Percentiles rank a stretch among this genome's conserved stretches.
phyloP scores from a whole-genome alignment of 1,140 invertebrate genomes.

The Lithobius niger region DNA sequence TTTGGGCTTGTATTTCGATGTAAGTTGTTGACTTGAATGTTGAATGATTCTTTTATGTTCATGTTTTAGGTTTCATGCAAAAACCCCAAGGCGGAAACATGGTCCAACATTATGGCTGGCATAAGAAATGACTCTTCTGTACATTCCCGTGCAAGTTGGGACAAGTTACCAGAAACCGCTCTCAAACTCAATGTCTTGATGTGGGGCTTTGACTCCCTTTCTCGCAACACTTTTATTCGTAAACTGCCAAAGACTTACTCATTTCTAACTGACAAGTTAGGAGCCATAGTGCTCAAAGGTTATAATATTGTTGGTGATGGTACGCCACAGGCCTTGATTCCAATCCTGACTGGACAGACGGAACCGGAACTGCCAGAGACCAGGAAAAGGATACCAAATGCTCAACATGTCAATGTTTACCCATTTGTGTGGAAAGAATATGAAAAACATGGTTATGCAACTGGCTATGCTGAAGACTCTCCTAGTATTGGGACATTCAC shows the following conservation, averaged over 20 bases:
- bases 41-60: no score
- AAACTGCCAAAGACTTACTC: constrained; percentile 67
- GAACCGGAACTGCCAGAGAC: constrained; percentile 77
- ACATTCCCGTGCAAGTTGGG: constrained; percentile 35
- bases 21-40: no score
- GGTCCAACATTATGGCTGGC: constrained; percentile 44
- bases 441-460: no score
- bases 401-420: constrained; percentile 57
- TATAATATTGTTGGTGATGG: constrained; percentile 71
- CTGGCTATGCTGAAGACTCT: constrained; percentile 78
- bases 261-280: constrained; percentile 52
- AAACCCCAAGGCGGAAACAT: constrained; percentile 33
- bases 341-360: constrained; percentile 78
- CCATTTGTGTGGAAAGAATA: constrained; percentile 71
- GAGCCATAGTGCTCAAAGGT: constrained; percentile 55
- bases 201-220: constrained; percentile 83
- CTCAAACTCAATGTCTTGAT: constrained; percentile 64
- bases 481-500: constrained; percentile 75
- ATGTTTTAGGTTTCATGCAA: no score
- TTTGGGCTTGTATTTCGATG: no score
- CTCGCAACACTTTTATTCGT: constrained; percentile 69
- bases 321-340: constrained; percentile 81
- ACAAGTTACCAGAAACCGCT: constrained; percentile 34
- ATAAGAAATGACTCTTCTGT: constrained; percentile 36
- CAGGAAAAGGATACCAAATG: constrained; percentile 51